Base-by-base conservation (phyloP, 35 echinoderm and acorn worm genomes). In the Hemicentrotus pulcherrimus region DNA sequence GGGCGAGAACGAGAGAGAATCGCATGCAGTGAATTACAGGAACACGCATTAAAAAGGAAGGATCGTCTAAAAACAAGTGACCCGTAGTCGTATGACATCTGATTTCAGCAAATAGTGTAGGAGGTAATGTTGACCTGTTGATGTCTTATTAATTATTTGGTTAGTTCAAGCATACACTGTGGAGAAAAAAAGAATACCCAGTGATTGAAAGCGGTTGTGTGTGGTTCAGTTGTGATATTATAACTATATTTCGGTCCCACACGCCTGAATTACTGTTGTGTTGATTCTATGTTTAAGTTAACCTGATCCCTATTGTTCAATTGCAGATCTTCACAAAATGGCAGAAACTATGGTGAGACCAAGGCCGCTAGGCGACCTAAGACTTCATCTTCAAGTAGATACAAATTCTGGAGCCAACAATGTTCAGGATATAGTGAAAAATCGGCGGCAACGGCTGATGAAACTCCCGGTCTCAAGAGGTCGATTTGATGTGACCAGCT, bases 381-480 rank as follows among this genome's bases (percentile, higher is more conserved):
- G 96, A 46, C 95, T 98, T 92, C 97, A 98, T 88, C 85, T 98
- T 46, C 48, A 95, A 70, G 92, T 96, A 19, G 98, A 99, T 78
- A 97, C 98, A 31, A 99, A 99, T 95, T 97, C 98, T 55, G 98
- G 98, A 47, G 88, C 95, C 9, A 99, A 97, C 78, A 96, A 94
- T 88, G 95, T 96, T 9, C 96, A 99, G 90, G 61, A 97, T 32
- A 94, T 96, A 11, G 86, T 91, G 46, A 31, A 52, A 88, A 94
- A 97, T 30, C 94, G 96, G 47, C 95, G 65, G 28, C 85, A 88
- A 31, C 88, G 98, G 31, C 96, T 97, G 65, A 99, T 99, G 97
- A 97, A 99, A 95, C 86, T 99, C 15, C 98, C 98, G 12, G 65
- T 94, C 33, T 95, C 95, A 9, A 41, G 97, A 30, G 97, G 98